Evolutionary conservation across 2,797 vertebrate genomes (phyloP), one percentile per base, ranked within the genome.

Genomic region (Astyanax mexicanus): DNA sequence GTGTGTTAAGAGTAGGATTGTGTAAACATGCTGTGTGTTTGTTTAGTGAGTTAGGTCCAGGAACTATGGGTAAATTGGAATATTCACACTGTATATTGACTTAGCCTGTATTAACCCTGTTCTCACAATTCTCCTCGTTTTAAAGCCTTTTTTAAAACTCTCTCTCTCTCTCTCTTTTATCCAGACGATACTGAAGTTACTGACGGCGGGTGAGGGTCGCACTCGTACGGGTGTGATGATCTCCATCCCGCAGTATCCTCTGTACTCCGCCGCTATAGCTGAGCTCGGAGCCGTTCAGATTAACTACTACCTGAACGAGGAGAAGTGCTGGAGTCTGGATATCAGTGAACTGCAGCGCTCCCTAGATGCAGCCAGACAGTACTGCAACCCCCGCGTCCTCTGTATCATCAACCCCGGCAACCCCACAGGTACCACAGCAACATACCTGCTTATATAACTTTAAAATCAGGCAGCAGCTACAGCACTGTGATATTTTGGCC

Each of bases 351-450:
- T 98, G 80, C 89, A 88, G 81, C 93, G 94, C 0, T 82, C 95
- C 0, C 83, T 97, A 81, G 17, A 64, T 4, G 91, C 94, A 23
- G 96, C 96, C 3, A 87, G 93, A 0, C 58, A 65, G 0, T 85
- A 91, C 79, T 98, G 96, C 89, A 83, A 88, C 72, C 96, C 96
- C 0, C 88, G 94, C 0, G 96, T 89, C 0, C 90, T 98, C 23
- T 98, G 96, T 79, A 83, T 98, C 86, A 97, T 97, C 89, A 97
- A 97, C 89, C 96, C 96, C 0, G 96, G 96, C 72, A 98, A 96
- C 84, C 96, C 96, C 74, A 98, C 96, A 0, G 96, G 96, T 97
- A 88, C 8, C 44, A n/a, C 6, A 4, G n/a, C 6, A 15, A 45
- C 12, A 49, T 19, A 49, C 19, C 1, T 5, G 5, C 5, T 2